Evolutionary conservation across 2,888 invertebrate species (phyloP), one percentile per base, ranked within the genome.

Genomic region (Apoda limacodes): DNA sequence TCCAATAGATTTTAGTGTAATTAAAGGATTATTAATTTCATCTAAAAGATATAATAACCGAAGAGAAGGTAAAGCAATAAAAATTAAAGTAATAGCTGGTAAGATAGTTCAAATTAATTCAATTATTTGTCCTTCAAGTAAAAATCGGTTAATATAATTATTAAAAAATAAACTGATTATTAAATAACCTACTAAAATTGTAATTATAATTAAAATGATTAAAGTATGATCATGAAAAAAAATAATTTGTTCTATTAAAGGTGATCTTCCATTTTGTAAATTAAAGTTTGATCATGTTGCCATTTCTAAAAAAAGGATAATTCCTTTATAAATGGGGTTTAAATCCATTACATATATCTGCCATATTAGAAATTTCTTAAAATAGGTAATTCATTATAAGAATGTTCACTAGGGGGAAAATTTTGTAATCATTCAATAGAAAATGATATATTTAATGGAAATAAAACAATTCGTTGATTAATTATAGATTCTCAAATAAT

Each of bases 281-380:
- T 68, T 69, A 45, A 85, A 48, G 50, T 76, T 81, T 43, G 82
- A 75, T 83, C 84, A 85, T 48, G 83, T 83, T 68, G 80, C 67
- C 65, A 84, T 83, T 81, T 84, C 80, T 83, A 83, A 85, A 78
- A 82, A 84, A 85, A 82, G 75, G 68, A 65, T 54, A 64, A 57
- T 63, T 86, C 70, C 82, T 85, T 85, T 85, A 85, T 85, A 68
- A 74, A 83, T 83, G 84, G 69, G 82, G 78, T 81, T 86, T 86
- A 86, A 86, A 82, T 85, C 81, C 83, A 85, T 82, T 76, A 68
- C 67, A 71, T 70, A 59, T 66, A 61, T 70, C 69, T 70, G 82
- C 71, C 85, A 85, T 75, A 83, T 83, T 85, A 85, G 83, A 84
- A 83, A 45, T 78, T 82, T 59, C 69, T 71, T 70, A 85, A 60